Evolutionary conservation across 2,888 invertebrate species (phyloP).

Genomic region (Pegoplata infirma): DNA sequence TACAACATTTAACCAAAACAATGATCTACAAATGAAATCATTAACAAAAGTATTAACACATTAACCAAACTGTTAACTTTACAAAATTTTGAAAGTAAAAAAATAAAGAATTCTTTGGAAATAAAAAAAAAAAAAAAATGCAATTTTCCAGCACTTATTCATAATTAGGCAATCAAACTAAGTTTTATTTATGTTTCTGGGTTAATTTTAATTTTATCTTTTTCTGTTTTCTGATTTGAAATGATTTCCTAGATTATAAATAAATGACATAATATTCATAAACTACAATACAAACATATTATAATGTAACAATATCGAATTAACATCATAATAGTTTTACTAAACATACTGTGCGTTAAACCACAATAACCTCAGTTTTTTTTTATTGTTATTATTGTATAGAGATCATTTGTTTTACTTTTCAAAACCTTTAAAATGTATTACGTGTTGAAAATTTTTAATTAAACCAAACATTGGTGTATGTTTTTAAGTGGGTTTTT

Average conservation of each 20-base stretch:
- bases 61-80: neutral
- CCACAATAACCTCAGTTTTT: conserved; percentile 46
- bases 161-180: neutral
- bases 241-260: conserved; percentile 36
- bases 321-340: conserved; percentile 35
- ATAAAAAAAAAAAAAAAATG: neutral
- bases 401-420: conserved; percentile 28
- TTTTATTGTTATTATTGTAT: conserved; percentile 35
- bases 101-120: neutral
- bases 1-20: neutral
- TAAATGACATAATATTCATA: conserved; percentile 32
- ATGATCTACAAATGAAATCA: conserved; percentile 45
- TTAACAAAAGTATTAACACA: conserved; percentile 38
- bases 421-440: conserved; percentile 34
- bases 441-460: conserved; percentile 56
- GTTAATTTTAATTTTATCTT: neutral
- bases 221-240: neutral
- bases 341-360: conserved; percentile 34
- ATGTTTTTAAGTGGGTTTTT: neutral
- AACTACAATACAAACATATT: neutral
- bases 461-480: conserved; percentile 22
- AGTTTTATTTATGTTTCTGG: conserved; percentile 32
- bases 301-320: conserved; percentile 34
- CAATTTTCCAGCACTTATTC: neutral
- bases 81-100: conserved; percentile 12